These are phyloP conservation scores for Tapirus terrestris DNA, from an alignment of 2,113 vertebrate species.

Conservation along the genomic window DNA sequence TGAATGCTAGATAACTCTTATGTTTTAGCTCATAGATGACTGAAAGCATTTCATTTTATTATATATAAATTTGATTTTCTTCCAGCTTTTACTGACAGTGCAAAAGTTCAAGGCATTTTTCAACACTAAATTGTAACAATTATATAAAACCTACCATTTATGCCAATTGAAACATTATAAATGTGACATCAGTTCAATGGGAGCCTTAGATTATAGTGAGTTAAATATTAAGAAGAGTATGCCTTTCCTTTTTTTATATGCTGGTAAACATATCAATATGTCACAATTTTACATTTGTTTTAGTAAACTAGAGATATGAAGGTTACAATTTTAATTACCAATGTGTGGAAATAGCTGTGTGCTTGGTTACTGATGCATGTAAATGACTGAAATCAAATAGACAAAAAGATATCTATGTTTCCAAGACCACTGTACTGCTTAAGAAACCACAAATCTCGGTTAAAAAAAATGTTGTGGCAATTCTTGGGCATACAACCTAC, in stretches of 20 bases:
- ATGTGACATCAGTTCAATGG: background rate
- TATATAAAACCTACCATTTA: background rate
- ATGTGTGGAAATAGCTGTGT: background rate
- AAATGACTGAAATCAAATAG: background rate
- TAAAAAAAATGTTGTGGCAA: background rate
- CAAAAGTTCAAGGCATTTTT: background rate
- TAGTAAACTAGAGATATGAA: background rate
- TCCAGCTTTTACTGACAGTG: background rate
- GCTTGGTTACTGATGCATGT: background rate
- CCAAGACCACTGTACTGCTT: background rate
- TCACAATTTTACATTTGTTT: background rate
- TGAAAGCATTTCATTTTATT: background rate
- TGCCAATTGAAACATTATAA: background rate
- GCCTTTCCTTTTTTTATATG: background rate
- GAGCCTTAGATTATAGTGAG: background rate
- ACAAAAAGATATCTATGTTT: background rate
- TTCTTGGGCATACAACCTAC: background rate
- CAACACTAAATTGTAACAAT: background rate
- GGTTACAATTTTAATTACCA: background rate
- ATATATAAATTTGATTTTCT: background rate
- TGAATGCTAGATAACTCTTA: background rate
- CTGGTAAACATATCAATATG: background rate
- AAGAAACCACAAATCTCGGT: background rate
- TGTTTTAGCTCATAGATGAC: background rate
- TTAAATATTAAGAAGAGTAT: background rate